phyloP scores from a whole-genome alignment of 92 coral and sea anemone genomes.

The Epizoanthus rinbou region DNA sequence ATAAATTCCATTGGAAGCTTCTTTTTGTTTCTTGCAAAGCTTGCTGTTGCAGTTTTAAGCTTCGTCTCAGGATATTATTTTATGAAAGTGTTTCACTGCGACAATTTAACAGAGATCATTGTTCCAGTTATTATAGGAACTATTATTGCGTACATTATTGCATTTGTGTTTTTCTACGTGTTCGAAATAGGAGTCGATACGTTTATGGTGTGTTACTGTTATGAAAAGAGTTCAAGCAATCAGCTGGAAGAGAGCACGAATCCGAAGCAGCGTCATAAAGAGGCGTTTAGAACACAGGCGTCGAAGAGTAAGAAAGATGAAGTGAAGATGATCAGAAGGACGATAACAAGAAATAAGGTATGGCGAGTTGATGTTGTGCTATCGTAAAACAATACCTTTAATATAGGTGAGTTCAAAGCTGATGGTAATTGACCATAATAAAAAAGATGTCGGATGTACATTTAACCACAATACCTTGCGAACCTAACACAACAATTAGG shows the following conservation, averaged over 20 bases:
- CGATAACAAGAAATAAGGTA: conserved; percentile 47
- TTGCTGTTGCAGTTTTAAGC: conserved; percentile 31
- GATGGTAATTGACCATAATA: not conserved
- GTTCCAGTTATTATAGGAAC: conserved; percentile 41
- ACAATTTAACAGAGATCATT: conserved; percentile 37
- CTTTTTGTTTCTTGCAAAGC: conserved; percentile 46
- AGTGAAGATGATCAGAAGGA: conserved; percentile 37
- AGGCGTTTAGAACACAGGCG: conserved; percentile 35
- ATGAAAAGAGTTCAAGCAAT: conserved; percentile 29
- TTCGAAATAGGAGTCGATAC: conserved; percentile 47
- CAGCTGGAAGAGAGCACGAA: not conserved
- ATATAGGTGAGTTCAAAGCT: no score
- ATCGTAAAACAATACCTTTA: no score
- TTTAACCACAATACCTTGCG: no score
- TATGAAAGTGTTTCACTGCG: conserved; percentile 39
- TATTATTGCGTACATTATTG: conserved; percentile 44
- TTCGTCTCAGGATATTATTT: conserved; percentile 40
- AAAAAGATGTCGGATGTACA: no score
- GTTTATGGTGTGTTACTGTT: conserved; percentile 45
- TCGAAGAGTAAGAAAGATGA: conserved; percentile 16
- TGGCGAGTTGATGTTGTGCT: not conserved
- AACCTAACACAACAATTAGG: no score
- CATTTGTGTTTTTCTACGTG: conserved; percentile 46
- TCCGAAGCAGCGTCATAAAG: conserved; percentile 5
- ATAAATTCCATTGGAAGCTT: conserved; percentile 44